A percentile compares a stretch with the other conserved stretches of the same genome.
Evolutionary conservation across 2,888 invertebrate species (phyloP).

Genomic region (Gryllus longicercus): DNA sequence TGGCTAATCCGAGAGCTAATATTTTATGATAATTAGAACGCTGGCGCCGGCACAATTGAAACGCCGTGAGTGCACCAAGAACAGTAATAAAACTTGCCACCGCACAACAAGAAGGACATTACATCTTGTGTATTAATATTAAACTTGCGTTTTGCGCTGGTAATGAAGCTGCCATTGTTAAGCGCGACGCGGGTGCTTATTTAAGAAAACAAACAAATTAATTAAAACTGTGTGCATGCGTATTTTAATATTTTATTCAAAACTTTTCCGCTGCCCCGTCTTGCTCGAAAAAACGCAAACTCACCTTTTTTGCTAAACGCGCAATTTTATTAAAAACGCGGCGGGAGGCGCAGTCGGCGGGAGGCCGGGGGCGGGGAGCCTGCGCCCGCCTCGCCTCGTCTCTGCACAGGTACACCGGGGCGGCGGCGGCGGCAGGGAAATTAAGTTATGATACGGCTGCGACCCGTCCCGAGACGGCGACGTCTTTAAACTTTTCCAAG

Average conservation of each 20-base stretch:
- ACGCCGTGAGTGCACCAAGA: too few species aligned
- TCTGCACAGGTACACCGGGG: background rate
- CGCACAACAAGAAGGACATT: background rate
- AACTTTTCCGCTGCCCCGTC: background rate
- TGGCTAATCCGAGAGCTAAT: too few species aligned
- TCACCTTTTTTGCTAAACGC: background rate
- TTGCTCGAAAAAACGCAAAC: background rate
- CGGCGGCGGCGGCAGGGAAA: background rate
- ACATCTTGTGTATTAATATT: background rate
- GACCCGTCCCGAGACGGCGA: conserved; percentile 6
- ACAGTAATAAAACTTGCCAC: background rate
- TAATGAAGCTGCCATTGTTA: background rate
- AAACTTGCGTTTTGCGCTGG: background rate
- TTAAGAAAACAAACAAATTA: conserved; percentile 17
- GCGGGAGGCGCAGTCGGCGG: background rate
- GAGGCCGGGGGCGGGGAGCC: background rate
- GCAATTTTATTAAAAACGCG: conserved; percentile 3
- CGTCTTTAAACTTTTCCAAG: background rate
- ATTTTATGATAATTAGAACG: too few species aligned
- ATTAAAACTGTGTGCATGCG: conserved; percentile 17
- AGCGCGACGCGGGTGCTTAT: background rate
- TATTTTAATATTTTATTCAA: conserved; percentile 17
- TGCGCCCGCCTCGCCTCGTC: background rate
- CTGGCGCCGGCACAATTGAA: too few species aligned
- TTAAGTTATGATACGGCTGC: conserved; percentile 8